A percentile compares a stretch with the other conserved stretches of the same genome.
phyloP scores from a whole-genome alignment of 2,888 invertebrate species.

The Tricholauxania praeusta region DNA sequence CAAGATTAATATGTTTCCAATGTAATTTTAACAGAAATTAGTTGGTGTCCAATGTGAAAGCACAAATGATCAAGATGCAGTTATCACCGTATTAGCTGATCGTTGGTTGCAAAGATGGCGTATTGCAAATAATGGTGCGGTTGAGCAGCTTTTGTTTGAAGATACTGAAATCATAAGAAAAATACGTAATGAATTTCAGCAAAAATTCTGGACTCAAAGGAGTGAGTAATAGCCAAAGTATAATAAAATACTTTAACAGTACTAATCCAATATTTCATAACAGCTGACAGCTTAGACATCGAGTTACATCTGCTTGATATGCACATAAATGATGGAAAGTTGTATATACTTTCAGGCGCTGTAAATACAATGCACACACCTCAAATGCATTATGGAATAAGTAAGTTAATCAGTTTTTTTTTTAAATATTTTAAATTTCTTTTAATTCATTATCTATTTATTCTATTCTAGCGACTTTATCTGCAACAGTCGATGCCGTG shows the following conservation, averaged over 20 bases:
- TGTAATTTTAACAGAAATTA: slow-evolving; percentile 68
- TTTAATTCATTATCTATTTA: neutral
- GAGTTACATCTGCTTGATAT: slow-evolving; percentile 84
- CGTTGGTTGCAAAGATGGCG: slow-evolving; percentile 88
- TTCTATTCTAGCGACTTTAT: neutral
- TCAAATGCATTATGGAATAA: slow-evolving; percentile 79
- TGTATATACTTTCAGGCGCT: slow-evolving; percentile 80
- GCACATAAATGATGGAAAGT: slow-evolving; percentile 75
- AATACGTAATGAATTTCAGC: slow-evolving; percentile 78
- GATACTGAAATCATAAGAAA: slow-evolving; percentile 77
- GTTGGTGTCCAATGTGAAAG: slow-evolving; percentile 76
- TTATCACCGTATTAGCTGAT: slow-evolving; percentile 81
- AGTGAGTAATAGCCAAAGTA: slow-evolving; percentile 51
- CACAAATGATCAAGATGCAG: slow-evolving; percentile 65
- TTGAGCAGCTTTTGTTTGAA: slow-evolving; percentile 80
- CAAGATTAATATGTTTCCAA: neutral
- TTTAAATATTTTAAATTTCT: neutral
- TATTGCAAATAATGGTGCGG: slow-evolving; percentile 72
- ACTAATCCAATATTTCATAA: slow-evolving; percentile 23
- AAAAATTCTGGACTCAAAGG: slow-evolving; percentile 75
- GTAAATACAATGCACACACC: slow-evolving; percentile 75
- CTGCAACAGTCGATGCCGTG: slow-evolving; percentile 12
- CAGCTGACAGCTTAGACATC: slow-evolving; percentile 73
- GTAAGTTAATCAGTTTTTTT: slow-evolving; percentile 65
- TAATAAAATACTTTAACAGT: no score